Evolutionary conservation across 2,797 vertebrate species (phyloP).

Genomic region (Cephalopachus bancanus): DNA sequence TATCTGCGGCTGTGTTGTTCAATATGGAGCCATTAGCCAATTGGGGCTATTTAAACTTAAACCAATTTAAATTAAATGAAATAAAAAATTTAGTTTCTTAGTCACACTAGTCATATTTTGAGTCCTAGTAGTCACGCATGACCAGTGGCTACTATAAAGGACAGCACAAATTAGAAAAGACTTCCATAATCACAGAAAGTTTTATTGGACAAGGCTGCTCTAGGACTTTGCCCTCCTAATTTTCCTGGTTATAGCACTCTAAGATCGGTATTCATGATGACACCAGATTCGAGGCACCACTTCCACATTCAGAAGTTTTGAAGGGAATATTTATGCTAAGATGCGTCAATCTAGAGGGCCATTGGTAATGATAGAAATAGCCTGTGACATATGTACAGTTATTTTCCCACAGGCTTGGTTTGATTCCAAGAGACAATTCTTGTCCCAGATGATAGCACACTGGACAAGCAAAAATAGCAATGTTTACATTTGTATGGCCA

Average conservation of each 20-base stretch:
- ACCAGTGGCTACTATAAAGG: not conserved
- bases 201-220: not conserved
- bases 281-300: not conserved
- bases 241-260: not conserved
- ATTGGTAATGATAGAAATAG: not conserved
- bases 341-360: not conserved
- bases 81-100: not conserved
- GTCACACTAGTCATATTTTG: not conserved
- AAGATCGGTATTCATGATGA: not conserved
- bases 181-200: not conserved
- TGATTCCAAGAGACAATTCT: not conserved
- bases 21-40: not conserved
- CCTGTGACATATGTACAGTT: not conserved
- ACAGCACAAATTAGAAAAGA: not conserved
- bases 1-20: not conserved
- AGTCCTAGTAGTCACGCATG: not conserved
- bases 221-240: not conserved
- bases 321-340: not conserved
- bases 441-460: not conserved
- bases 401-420: not conserved
- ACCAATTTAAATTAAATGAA: constrained; percentile 15
- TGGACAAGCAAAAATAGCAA: not conserved
- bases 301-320: not conserved
- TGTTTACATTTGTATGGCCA: not conserved
- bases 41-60: not conserved